Percentiles rank a stretch among this genome's conserved stretches.
Conservation (phyloP, 2,113 vertebrate species). For the Pelvicachromis taeniatus region DNA sequence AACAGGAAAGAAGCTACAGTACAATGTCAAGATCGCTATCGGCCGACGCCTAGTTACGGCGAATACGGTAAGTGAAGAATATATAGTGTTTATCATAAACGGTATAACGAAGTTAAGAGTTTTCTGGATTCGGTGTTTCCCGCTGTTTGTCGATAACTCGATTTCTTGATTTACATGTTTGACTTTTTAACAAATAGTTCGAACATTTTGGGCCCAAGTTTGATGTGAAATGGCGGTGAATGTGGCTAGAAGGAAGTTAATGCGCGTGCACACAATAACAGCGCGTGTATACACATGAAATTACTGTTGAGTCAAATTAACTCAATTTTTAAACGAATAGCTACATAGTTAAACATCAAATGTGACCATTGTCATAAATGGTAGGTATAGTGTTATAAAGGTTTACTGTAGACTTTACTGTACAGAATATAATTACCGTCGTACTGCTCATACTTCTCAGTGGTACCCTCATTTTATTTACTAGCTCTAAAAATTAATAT, state of each 20-base stretch:
- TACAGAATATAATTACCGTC: neutral
- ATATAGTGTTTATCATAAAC: neutral
- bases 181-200: neutral
- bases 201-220: neutral
- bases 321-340: neutral
- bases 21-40: neutral
- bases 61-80: constrained; percentile 26
- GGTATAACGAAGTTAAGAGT: neutral
- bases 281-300: neutral
- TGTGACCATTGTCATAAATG: neutral
- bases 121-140: neutral
- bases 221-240: constrained; percentile 38
- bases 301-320: neutral
- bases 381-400: neutral
- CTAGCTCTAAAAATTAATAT: neutral
- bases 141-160: no score
- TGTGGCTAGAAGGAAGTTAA: constrained; percentile 27
- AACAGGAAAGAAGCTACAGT: neutral
- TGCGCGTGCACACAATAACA: neutral
- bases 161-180: neutral
- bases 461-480: neutral
- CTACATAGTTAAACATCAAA: neutral
- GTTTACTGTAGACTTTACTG: neutral
- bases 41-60: constrained; percentile 47
- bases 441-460: neutral